phyloP scores from a whole-genome alignment of 2,113 vertebrate species.

The Sinocyclocheilus rhinocerous region DNA sequence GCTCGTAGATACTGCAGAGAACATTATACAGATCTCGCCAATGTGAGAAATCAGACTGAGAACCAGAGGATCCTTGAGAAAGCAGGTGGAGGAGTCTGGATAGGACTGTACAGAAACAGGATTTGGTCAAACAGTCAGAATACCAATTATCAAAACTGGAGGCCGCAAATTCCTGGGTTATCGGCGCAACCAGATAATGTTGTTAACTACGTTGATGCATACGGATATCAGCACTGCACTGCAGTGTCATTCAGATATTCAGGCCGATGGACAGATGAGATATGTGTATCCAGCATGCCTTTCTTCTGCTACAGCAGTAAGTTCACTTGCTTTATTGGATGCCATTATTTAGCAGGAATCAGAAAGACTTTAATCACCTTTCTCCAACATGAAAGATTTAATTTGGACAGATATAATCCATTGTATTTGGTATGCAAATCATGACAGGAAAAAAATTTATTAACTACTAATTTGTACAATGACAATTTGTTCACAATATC shows the following conservation, averaged over 20 bases:
- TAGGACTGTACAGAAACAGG: slow-evolving; percentile 42
- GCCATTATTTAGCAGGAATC: not conserved
- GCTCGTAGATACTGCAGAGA: slow-evolving; percentile 41
- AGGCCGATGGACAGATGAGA: slow-evolving; percentile 44
- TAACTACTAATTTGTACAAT: not conserved
- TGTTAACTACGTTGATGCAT: not conserved
- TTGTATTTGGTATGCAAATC: not conserved
- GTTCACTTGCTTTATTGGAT: not conserved
- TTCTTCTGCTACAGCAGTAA: slow-evolving; percentile 42
- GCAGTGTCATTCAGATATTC: slow-evolving; percentile 34
- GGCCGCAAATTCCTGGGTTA: not conserved
- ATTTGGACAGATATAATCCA: not conserved
- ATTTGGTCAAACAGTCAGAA: slow-evolving; percentile 29
- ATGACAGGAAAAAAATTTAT: not conserved
- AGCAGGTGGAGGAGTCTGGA: not conserved
- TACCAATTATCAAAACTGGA: slow-evolving; percentile 10
- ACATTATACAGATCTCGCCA: slow-evolving; percentile 37
- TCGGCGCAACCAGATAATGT: slow-evolving; percentile 39
- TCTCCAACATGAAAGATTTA: not conserved
- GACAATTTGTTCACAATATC: not conserved
- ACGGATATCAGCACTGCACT: slow-evolving; percentile 24
- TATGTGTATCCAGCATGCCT: not conserved
- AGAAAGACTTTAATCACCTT: not conserved
- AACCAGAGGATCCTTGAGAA: not conserved
- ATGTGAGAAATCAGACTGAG: slow-evolving; percentile 43